Evolutionary conservation across 2,888 invertebrate species (phyloP), one percentile per base, ranked within the genome.

Genomic region (Oscheius myriophilus): DNA sequence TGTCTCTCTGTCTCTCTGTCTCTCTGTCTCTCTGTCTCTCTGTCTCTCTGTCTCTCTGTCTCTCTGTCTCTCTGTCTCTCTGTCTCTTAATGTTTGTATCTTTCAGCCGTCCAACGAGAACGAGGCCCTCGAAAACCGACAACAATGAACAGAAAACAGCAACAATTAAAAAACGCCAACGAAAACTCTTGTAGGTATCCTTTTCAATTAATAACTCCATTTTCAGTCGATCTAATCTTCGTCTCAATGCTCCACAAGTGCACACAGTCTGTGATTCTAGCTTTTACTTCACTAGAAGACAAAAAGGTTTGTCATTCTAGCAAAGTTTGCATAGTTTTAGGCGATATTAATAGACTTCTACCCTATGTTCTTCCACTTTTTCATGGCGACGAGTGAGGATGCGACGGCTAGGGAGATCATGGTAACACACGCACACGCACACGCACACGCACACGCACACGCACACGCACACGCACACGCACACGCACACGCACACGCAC

Each of bases 41-140:
- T 33, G 33, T 6, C 33, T 33, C 4, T 9, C 3, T 33, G 9
- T 9, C 33, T 33, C 33, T 6, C 33, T 33, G 9, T 33, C 33
- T 33, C 33, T 9, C 4, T 33, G 33, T 33, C 33, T 33, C 9
- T 33, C 33, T 33, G 33, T 33, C 33, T 33, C 33, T 33, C 33
- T 33, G 33, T 33, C 33, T 33, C 33, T 33, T 9, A 33, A 33
- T 42, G 23, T 21, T 69, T 78, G 25, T 81, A 92, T n/a, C n/a
- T n/a, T n/a, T n/a, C n/a, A n/a, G 93, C 93, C 21, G 93, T 93
- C 0, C 93, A 93, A 88, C 92, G 92, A 86, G 93, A 93, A 87
- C 89, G 93, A 65, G 93, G 93, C 0, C 93, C 93, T 23, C 63
- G 76, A 49, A 62, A 63, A 45, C 41, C 39, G 46, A 26, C 14